phyloP scores from a whole-genome alignment of 2,797 vertebrate species.

The Cottoperca gobio region DNA sequence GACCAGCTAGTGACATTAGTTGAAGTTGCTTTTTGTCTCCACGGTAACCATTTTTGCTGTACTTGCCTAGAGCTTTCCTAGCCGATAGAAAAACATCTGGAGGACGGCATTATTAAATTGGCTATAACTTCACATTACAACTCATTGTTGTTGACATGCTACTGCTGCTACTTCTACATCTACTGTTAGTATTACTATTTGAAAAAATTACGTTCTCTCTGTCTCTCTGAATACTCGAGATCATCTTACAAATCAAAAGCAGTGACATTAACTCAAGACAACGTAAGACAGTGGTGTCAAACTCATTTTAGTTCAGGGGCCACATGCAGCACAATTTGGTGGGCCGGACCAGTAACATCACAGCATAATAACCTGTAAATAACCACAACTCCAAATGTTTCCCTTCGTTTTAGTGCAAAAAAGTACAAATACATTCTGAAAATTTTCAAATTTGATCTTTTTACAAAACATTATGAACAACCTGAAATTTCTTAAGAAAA shows the following conservation, averaged over 20 bases:
- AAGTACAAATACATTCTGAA: too few species aligned
- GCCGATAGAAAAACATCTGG: background rate
- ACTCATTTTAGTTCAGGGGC: too few species aligned
- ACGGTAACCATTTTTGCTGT: conserved; percentile 15
- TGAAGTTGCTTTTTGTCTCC: conserved; percentile 32
- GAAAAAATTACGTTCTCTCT: background rate
- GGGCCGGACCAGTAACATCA: too few species aligned
- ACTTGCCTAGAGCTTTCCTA: background rate
- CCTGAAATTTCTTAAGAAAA: too few species aligned
- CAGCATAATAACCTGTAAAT: too few species aligned
- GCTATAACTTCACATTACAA: background rate
- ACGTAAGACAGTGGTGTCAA: too few species aligned
- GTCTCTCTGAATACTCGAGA: background rate
- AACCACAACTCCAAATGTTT: too few species aligned
- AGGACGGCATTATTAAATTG: background rate
- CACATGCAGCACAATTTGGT: too few species aligned
- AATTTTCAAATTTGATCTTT: too few species aligned
- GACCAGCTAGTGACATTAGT: conserved; percentile 30
- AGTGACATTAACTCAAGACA: background rate
- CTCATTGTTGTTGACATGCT: background rate
- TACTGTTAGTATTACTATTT: background rate
- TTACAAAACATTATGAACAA: too few species aligned
- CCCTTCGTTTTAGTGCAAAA: too few species aligned
- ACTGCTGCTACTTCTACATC: background rate
- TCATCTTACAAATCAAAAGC: background rate